Percentiles rank a stretch among this genome's conserved stretches.
These are phyloP conservation scores for Terebella lapidaria DNA, from an alignment of 2,888 invertebrate genomes.

Conservation along the genomic window DNA sequence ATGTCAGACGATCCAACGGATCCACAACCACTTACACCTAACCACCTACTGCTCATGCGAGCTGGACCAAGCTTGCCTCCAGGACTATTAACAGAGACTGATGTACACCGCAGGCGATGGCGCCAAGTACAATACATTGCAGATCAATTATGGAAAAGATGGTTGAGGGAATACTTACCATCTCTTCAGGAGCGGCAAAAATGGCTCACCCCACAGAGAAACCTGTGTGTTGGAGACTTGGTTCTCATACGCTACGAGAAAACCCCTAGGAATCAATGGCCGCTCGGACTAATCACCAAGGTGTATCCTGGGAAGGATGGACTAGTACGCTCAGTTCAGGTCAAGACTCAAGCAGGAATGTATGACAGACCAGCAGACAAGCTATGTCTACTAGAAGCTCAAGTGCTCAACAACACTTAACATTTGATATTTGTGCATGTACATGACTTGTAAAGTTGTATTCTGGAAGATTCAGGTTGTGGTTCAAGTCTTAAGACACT, in stretches of 20 bases:
- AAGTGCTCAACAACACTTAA: too few species aligned
- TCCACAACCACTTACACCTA: constrained; percentile 21
- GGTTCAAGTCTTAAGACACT: too few species aligned
- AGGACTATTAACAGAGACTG: constrained; percentile 13
- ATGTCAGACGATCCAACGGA: constrained; percentile 4
- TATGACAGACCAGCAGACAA: constrained; percentile 1
- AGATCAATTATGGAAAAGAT: constrained; percentile 19
- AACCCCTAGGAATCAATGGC: constrained; percentile 1
- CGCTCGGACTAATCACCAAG: background rate
- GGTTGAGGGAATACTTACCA: constrained; percentile 14
- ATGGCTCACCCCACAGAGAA: constrained; percentile 5
- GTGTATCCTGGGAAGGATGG: background rate
- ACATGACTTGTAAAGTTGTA: too few species aligned
- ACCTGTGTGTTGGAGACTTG: constrained; percentile 1
- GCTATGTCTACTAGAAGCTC: constrained; percentile 2
- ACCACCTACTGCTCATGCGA: constrained; percentile 34
- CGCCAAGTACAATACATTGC: constrained; percentile 23
- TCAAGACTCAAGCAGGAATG: background rate
- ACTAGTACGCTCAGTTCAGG: background rate
- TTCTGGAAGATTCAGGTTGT: too few species aligned
- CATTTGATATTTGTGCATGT: too few species aligned
- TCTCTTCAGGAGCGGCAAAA: constrained; percentile 16
- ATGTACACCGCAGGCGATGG: constrained; percentile 21
- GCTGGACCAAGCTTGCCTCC: constrained; percentile 7
- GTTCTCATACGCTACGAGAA: background rate